These are phyloP conservation scores for Thamnaconus septentrionalis DNA, from an alignment of 2,113 vertebrate species.

Conservation along the genomic window DNA sequence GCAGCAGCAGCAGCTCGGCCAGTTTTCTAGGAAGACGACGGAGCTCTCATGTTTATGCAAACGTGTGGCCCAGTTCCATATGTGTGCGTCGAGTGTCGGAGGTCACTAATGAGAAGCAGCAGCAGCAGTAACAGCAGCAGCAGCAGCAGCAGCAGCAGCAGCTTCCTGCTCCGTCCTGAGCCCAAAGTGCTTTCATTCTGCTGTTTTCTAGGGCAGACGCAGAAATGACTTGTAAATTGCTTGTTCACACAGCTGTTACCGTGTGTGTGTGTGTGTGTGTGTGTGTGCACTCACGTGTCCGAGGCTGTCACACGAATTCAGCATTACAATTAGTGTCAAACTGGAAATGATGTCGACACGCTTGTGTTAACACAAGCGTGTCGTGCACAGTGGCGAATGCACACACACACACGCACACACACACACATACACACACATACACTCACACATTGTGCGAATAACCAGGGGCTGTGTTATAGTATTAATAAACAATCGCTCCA, in stretches of 20 bases:
- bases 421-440: no score
- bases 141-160: conserved; percentile 3
- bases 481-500: no score
- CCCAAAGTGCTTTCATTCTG: conserved; percentile 38
- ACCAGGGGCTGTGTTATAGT: no score
- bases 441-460: no score
- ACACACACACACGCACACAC: conserved; percentile 2
- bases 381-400: conserved; percentile 7
- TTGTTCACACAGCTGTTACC: conserved; percentile 47
- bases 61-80: conserved; percentile 31
- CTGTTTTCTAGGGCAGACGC: conserved; percentile 40
- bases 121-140: conserved; percentile 25
- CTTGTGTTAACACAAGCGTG: conserved; percentile 23
- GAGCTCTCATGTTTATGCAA: conserved; percentile 36
- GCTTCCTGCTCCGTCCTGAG: conserved; percentile 6
- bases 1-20: background rate
- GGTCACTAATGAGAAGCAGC: conserved; percentile 48
- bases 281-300: background rate
- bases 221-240: conserved; percentile 39
- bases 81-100: conserved; percentile 13
- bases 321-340: conserved; percentile 55
- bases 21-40: conserved; percentile 14
- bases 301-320: conserved; percentile 40
- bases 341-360: conserved; percentile 39
- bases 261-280: conserved; percentile 9